These are phyloP conservation scores for Ariopsis seemanni DNA, from an alignment of 2,113 vertebrate genomes.

Conservation along the genomic window DNA sequence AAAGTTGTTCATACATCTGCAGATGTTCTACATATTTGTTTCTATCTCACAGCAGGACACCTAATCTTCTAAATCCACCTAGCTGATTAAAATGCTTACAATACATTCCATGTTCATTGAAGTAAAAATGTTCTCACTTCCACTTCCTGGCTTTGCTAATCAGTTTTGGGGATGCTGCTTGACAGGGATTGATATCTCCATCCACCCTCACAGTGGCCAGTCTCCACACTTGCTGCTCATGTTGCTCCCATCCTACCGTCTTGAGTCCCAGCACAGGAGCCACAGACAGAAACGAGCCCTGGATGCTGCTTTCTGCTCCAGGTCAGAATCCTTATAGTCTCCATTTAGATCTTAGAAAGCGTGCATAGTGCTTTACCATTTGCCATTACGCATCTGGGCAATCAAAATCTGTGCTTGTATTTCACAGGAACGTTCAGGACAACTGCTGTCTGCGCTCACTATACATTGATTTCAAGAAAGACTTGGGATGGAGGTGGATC, in stretches of 20 bases:
- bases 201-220: slow-evolving; percentile 61
- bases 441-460: slow-evolving; percentile 78
- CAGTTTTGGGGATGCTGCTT: slow-evolving; percentile 19
- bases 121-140: slow-evolving; percentile 14
- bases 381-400: neutral
- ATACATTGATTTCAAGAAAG: slow-evolving; percentile 78
- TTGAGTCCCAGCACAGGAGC: slow-evolving; percentile 69
- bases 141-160: slow-evolving; percentile 31
- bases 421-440: slow-evolving; percentile 73
- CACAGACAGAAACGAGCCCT: slow-evolving; percentile 73
- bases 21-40: slow-evolving; percentile 26
- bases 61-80: slow-evolving; percentile 32
- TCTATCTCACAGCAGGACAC: slow-evolving; percentile 12
- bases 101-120: slow-evolving; percentile 2
- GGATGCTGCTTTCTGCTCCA: slow-evolving; percentile 75
- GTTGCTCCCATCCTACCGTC: slow-evolving; percentile 73
- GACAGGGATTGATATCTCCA: slow-evolving; percentile 73
- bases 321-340: slow-evolving; percentile 52
- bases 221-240: slow-evolving; percentile 76
- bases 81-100: slow-evolving; percentile 6
- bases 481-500: slow-evolving; percentile 79
- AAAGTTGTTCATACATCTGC: slow-evolving; percentile 12
- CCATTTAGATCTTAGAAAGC: neutral
- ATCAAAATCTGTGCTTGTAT: neutral
- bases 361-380: neutral